A percentile compares a stretch with the other conserved stretches of the same genome.
Conservation (phyloP, 2,113 vertebrate genomes). For the Carettochelys insculpta region DNA sequence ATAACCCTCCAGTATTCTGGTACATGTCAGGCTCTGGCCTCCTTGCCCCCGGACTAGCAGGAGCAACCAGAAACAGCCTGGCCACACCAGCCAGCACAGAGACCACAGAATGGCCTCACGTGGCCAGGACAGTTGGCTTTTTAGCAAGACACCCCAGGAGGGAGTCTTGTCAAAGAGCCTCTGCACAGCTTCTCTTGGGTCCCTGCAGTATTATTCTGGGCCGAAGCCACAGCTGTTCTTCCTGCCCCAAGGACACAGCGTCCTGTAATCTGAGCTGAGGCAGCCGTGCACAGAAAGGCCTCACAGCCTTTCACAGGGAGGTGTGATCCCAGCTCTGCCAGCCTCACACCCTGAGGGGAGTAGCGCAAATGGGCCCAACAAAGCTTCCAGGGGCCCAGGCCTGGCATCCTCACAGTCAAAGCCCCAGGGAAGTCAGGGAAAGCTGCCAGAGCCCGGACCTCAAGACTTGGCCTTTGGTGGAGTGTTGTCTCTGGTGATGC, state of each 20-base stretch:
- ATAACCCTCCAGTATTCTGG: not conserved
- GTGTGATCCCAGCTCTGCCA: not conserved
- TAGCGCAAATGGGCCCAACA: not conserved
- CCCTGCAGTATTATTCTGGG: not conserved
- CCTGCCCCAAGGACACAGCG: not conserved
- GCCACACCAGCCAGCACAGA: accelerated
- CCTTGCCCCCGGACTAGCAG: not conserved
- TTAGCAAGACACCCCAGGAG: not conserved
- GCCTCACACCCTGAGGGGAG: not conserved
- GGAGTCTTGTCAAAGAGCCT: not conserved
- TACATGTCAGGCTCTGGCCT: not conserved
- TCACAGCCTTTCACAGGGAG: not conserved
- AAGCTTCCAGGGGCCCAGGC: not conserved
- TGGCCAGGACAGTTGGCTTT: not conserved
- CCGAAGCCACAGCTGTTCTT: not conserved
- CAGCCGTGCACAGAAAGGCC: not conserved
- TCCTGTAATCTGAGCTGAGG: not conserved
- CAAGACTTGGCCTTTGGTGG: not conserved
- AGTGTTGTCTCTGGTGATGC: not conserved
- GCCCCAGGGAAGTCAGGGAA: not conserved
- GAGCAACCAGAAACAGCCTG: not conserved
- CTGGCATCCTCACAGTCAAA: not conserved
- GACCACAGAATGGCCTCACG: not conserved
- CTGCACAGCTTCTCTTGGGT: not conserved
- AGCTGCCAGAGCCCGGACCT: not conserved